Conservation (phyloP, 2,797 vertebrate species). For the Lagorchestes hirsutus region DNA sequence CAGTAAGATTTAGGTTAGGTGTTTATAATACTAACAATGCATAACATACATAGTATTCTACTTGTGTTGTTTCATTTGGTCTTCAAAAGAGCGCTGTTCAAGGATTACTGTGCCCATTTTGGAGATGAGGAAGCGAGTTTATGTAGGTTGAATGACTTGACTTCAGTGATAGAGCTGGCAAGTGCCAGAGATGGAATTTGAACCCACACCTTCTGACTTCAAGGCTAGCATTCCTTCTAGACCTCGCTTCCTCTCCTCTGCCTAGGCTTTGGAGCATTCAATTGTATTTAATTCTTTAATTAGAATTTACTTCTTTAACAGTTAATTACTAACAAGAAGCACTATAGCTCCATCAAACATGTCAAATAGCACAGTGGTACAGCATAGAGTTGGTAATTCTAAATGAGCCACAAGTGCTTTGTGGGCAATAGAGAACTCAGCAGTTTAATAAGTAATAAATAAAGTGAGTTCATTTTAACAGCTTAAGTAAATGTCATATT, state of each 20-base stretch:
- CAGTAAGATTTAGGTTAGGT: neutral
- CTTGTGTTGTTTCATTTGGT: neutral
- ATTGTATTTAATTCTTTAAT: neutral
- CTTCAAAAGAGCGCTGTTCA: neutral
- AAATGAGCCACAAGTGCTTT: neutral
- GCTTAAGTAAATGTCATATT: neutral
- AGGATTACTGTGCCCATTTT: neutral
- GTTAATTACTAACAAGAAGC: neutral
- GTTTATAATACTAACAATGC: neutral
- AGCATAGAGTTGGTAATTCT: neutral
- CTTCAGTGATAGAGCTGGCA: neutral
- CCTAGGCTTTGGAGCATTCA: neutral
- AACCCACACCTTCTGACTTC: neutral
- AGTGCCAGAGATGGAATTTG: neutral
- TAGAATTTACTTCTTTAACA: neutral
- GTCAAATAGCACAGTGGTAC: neutral
- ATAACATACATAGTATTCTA: neutral
- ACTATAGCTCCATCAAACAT: neutral
- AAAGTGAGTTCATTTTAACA: constrained; percentile 1
- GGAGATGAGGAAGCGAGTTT: neutral
- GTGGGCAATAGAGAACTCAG: neutral
- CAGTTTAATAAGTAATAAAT: neutral
- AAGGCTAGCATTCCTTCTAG: neutral
- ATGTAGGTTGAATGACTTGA: no score
- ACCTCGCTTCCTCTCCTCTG: neutral